These are phyloP conservation scores for Bugulina stolonifera DNA, from an alignment of 2,888 invertebrate genomes.

Conservation along the genomic window DNA sequence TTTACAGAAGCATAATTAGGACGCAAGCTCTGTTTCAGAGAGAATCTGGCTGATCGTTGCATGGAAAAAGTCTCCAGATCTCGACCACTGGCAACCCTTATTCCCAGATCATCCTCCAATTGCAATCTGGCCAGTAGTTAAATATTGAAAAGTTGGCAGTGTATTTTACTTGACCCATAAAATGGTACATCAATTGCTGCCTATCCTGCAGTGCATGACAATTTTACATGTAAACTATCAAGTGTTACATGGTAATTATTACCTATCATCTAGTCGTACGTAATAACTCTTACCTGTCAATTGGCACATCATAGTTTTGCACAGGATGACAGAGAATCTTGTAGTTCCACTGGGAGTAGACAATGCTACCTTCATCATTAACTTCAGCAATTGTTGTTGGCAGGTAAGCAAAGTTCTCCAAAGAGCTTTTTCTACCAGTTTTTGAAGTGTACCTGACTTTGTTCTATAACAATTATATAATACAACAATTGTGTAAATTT, in stretches of 20 bases:
- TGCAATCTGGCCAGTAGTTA: slow-evolving; percentile 9
- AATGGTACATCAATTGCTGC: too few species aligned
- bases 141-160: too few species aligned
- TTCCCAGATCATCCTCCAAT: slow-evolving; percentile 19
- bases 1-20: not conserved
- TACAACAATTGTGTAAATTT: too few species aligned
- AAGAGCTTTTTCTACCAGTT: slow-evolving; percentile 34
- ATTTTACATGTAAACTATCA: too few species aligned
- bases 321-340: slow-evolving; percentile 35
- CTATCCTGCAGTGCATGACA: too few species aligned
- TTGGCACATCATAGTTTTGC: slow-evolving; percentile 31
- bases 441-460: slow-evolving; percentile 34
- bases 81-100: slow-evolving; percentile 29
- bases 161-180: too few species aligned
- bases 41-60: slow-evolving; percentile 3
- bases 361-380: slow-evolving; percentile 31
- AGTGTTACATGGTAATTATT: too few species aligned
- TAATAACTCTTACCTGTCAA: slow-evolving; percentile 17
- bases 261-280: too few species aligned
- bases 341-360: slow-evolving; percentile 41
- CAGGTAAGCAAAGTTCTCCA: slow-evolving; percentile 38
- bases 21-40: not conserved
- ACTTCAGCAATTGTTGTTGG: slow-evolving; percentile 37
- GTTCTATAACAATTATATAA: slow-evolving; percentile 25
- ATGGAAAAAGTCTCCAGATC: not conserved